Base-by-base conservation (phyloP, 1,140 invertebrate species). In the Chrysoperla carnea region DNA sequence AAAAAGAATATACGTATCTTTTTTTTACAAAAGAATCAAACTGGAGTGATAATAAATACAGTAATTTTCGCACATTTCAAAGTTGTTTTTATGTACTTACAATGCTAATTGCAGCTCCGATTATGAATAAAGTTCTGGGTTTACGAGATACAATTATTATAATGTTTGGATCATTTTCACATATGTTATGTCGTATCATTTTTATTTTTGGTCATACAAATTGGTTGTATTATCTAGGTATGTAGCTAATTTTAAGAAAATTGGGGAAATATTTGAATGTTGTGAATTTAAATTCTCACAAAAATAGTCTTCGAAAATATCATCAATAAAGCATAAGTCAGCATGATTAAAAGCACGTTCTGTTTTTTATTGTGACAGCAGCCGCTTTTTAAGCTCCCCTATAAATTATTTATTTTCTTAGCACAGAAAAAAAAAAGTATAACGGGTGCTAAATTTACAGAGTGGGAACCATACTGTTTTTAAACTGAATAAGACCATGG, bases 61-160 rank as follows among this genome's bases (percentile, higher is more conserved):
- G 79, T 49, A 60, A 67, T 38, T 84, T 80, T 47, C 69, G 74
- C 46, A 81, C 76, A 0, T 78, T 77, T 42, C 70, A 79, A 45
- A 81, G 77, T 6, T 51, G 65, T 1, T 59, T 75, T 1, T 82
- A 76, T 50, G 76, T 81, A 4, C 35, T 76, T 6, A 59, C 68
- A 11, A 73, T 82, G 63, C 52, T 84, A 4, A 44, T 78, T 8
- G 76, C 68, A 0, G 72, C 79, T 42, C 81, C 81, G 4, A 35
- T 81, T 4, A 70, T 84, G 68, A 78, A 70, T 14, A 76, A 70
- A 56, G 14, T 72, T 0, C 59, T 81, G 0, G 62, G 67, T 8
- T 72, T 76, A 62, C 68, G 58, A 36, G 81, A 85, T 49, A 78
- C 75, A n/a, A 61, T 75, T 1, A 82, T 84, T 33, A 66, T 82